These are phyloP conservation scores for Papilio xuthus DNA, from an alignment of 1,140 invertebrate genomes.

Conservation along the genomic window DNA sequence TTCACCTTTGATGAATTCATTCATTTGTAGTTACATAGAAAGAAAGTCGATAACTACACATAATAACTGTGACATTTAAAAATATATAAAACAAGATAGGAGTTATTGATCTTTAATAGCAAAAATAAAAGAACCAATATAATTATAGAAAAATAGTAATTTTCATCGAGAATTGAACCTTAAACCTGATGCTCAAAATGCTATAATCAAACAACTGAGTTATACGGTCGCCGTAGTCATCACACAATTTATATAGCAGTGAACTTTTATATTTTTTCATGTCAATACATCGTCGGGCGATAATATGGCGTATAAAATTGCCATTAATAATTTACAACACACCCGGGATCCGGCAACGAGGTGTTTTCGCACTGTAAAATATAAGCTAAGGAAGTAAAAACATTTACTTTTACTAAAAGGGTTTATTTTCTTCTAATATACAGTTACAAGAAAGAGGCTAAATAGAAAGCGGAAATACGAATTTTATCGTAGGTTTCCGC, in stretches of 20 bases:
- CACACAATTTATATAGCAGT: slow-evolving; percentile 3
- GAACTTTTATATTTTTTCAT: slow-evolving; percentile 4
- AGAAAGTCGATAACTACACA: not conserved
- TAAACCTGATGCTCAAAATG: not conserved
- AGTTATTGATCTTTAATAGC: not conserved
- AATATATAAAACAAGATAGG: not conserved
- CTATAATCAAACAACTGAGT: not conserved
- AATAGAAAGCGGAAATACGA: not conserved
- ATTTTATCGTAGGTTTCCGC: no score
- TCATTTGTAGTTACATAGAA: not conserved
- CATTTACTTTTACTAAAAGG: not conserved
- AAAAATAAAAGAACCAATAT: no score
- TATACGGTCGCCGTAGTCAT: not conserved
- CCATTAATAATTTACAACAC: slow-evolving; percentile 18
- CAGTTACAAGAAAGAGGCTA: not conserved
- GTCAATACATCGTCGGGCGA: not conserved
- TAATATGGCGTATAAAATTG: slow-evolving; percentile 23
- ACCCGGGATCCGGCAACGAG: not conserved
- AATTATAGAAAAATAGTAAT: no score
- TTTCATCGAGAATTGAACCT: no score
- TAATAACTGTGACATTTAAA: no score
- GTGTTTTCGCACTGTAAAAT: not conserved
- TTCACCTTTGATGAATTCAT: slow-evolving; percentile 1
- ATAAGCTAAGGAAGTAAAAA: not conserved
- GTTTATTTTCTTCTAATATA: not conserved